Evolutionary conservation across 2,797 vertebrate genomes (phyloP), one percentile per base, ranked within the genome.

Genomic region (Pantherophis alleghaniensis): DNA sequence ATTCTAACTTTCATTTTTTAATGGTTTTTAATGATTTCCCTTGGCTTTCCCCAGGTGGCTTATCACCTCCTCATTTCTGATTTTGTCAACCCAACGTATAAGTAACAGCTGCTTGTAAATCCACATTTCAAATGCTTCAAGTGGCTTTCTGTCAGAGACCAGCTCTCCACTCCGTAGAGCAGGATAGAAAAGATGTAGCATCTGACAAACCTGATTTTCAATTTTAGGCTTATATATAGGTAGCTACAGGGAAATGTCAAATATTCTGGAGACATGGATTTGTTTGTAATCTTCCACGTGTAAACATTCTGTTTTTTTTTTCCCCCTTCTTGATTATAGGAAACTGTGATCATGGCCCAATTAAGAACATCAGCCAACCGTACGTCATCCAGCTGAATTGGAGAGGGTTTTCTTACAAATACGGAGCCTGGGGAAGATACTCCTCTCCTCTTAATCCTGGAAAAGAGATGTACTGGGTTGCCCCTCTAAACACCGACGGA

Each of bases 371-470:
- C 94, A 98, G 97, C 91, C 96, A 95, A 91, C 98, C 98, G 0
- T 92, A 94, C 11, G 2, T 98, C 61, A 96, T 94, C 91, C 97
- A 97, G 87, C 96, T 98, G 94, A 98, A 98, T 94, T 98, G 97
- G 97, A 95, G 0, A 94, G 98, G 98, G 88, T 96, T 95, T 96
- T 2, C 63, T 83, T 97, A 94, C 94, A 97, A 86, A 57, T 97
- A 96, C 0, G 98, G 98, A 26, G 97, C 97, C 69, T 98, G 98
- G 98, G 98, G 98, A 42, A 96, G 95, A 88, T 97, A 97, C 92
- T 97, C 97, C 4, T 97, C 96, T 92, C 96, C 97, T 0, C 90
- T 94, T 66, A 0, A 96, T 0, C 96, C 97, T 61, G 95, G 95
- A 7, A 57, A 94, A 0, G 96, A 96, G 2, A n/a, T 95, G 37